These are phyloP conservation scores for Sericinus montela DNA, from an alignment of 2,888 invertebrate genomes.

Conservation along the genomic window DNA sequence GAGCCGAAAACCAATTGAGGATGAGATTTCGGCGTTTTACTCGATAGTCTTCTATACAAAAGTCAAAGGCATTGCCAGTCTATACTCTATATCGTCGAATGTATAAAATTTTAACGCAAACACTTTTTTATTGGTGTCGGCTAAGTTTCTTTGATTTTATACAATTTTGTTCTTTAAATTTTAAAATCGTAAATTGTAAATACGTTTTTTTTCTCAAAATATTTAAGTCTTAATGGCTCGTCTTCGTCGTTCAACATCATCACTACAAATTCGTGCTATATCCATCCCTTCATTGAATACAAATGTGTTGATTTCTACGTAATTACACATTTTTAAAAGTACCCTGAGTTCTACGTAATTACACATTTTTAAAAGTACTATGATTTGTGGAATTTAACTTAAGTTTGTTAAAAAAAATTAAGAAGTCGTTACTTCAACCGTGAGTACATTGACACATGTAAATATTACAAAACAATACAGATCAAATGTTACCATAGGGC, in stretches of 20 bases:
- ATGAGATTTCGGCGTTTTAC: constrained; percentile 38
- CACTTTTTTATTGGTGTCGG: too few relatives aligned
- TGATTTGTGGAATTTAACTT: too few relatives aligned
- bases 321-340: constrained; percentile 37
- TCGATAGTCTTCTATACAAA: constrained; percentile 25
- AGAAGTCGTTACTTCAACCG: not conserved
- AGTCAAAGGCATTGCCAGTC: constrained; percentile 23
- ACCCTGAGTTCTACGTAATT: constrained; percentile 31
- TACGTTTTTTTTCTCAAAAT: not conserved
- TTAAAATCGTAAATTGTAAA: not conserved
- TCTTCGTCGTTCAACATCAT: too few relatives aligned
- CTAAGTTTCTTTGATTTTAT: too few relatives aligned
- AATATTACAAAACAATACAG: constrained; percentile 49
- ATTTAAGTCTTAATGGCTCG: not conserved
- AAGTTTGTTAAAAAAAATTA: too few relatives aligned
- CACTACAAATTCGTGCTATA: constrained; percentile 32
- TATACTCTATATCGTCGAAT: too few relatives aligned
- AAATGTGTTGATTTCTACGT: constrained; percentile 36
- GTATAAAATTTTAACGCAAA: too few relatives aligned
- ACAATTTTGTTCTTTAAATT: too few relatives aligned
- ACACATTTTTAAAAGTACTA: constrained; percentile 10
- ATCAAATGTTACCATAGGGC: constrained; percentile 47
- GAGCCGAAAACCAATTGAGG: constrained; percentile 64
- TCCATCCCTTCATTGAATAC: constrained; percentile 32
- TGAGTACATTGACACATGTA: constrained; percentile 30